Conservation (phyloP, 2,888 invertebrate species). For the Rhingia campestris region DNA sequence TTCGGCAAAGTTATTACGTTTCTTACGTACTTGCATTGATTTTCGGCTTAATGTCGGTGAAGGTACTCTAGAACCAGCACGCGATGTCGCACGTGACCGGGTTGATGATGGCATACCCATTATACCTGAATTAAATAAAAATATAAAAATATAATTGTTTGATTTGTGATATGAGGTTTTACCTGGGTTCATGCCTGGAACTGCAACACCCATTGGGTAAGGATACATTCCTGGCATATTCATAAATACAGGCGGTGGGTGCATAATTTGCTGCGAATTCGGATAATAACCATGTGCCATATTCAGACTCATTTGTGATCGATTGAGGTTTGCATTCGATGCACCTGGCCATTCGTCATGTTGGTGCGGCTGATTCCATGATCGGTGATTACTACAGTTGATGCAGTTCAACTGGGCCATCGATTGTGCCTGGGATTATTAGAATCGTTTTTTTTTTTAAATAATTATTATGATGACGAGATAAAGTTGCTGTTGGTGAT, state of each 20-base stretch:
- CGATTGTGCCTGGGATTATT: constrained; percentile 86
- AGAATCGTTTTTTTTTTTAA: no score
- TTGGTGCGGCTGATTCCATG: constrained; percentile 77
- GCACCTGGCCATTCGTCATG: constrained; percentile 78
- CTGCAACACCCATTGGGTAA: constrained; percentile 79
- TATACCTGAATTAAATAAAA: constrained; percentile 51
- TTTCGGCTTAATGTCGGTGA: constrained; percentile 89
- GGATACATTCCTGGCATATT: constrained; percentile 81
- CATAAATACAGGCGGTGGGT: constrained; percentile 82
- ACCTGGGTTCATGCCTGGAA: constrained; percentile 83
- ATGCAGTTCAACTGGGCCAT: constrained; percentile 87
- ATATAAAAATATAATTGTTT: neutral
- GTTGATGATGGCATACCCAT: constrained; percentile 80
- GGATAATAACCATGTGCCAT: constrained; percentile 82
- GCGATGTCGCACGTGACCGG: constrained; percentile 84
- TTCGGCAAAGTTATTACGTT: constrained; percentile 82
- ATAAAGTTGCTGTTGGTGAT: no score
- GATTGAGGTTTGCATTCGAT: constrained; percentile 81
- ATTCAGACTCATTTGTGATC: constrained; percentile 85
- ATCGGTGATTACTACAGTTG: constrained; percentile 83
- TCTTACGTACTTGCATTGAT: constrained; percentile 85
- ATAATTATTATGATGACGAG: no score
- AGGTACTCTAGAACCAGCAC: constrained; percentile 86
- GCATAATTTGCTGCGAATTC: constrained; percentile 80
- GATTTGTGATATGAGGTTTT: neutral